Evolutionary conservation across 2,888 invertebrate species (phyloP), one percentile per base, ranked within the genome.

Genomic region (Apotomis turbidana): DNA sequence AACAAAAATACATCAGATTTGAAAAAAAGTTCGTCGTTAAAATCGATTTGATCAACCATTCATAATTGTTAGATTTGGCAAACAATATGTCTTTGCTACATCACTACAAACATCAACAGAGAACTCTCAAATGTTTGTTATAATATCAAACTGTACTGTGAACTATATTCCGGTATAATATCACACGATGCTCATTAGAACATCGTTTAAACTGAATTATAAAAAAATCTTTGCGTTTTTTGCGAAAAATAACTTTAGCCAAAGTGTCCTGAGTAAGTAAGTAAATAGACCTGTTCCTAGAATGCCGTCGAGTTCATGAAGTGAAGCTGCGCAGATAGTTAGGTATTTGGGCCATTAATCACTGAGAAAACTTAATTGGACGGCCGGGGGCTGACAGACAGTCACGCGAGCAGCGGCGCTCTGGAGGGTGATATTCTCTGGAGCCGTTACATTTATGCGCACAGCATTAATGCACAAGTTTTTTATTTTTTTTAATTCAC

Each of bases 341-440:
- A 79, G 80, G 80, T 81, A 80, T 81, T 81, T 78, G 77, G 76
- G 78, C 77, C 85, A 90, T 90, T 90, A 88, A 90, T 90, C 90
- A 90, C 85, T 49, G 79, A 79, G 85, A 87, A 85, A 87, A 87
- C 90, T 87, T 90, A 90, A 90, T 90, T 90, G 89, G 89, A 89
- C 85, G 77, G 75, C 79, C 75, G 78, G 79, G 73, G 78, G 76
- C 77, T 78, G 85, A 85, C 84, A 85, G 85, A 85, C 83, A 84
- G 85, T 80, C 85, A 83, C 83, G 86, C 86, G 79, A 85, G 77
- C 74, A 75, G 74, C 78, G 75, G n/a, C 46, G 13, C 75, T 71
- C 69, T 68, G 71, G 72, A 74, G 67, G 69, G 68, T 27, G 54
- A 15, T 71, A 64, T 63, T 70, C 62, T 67, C 41, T 60, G 36